Evolutionary conservation across 2,888 invertebrate species (phyloP), one percentile per base, ranked within the genome.

Genomic region (Lepetodrilus schrolli): DNA sequence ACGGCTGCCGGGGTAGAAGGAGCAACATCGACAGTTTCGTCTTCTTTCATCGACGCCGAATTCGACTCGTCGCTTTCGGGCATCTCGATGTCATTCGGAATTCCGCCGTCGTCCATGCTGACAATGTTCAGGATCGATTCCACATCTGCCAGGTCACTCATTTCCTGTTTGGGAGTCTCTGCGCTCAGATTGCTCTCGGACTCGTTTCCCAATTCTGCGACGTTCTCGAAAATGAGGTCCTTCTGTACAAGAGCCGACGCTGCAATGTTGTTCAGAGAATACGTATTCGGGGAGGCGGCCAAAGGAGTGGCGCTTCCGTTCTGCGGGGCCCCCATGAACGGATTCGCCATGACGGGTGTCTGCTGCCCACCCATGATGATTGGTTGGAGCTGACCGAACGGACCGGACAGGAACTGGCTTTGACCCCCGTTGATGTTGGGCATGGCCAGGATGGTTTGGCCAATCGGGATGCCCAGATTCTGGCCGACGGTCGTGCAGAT

Each of bases 351-450:
- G 30, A 79, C 73, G 10, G 76, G 74, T 50, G 75, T 80, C 68
- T 75, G 75, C n/a, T 76, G 76, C 26, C 73, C 74, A 58, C 77
- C 73, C 66, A 79, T 74, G 58, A 82, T 78, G 43, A 81, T 66
- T 36, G 78, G 78, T 10, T 72, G 78, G 38, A 79, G 77, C 70
- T 78, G 81, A 43, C 70, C 70, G 34, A 75, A 74, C 30, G 74
- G 72, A 13, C 76, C 72, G 0, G 77, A 73, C 68, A 80, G 26
- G 37, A 76, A 78, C 26, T 74, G 76, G 8, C 72, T 71, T 21
- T 73, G 70, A 8, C 76, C 78, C 1, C 70, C 38, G 8, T 75
- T 50, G n/a, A n/a, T n/a, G 47, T 58, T 73, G 34, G 78, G 51
- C 43, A 80, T 70, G 1, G 76, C 74, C 37, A 80, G 49, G 7